Conservation (phyloP, 1,140 invertebrate genomes). For the Neodiprion fabricii region DNA sequence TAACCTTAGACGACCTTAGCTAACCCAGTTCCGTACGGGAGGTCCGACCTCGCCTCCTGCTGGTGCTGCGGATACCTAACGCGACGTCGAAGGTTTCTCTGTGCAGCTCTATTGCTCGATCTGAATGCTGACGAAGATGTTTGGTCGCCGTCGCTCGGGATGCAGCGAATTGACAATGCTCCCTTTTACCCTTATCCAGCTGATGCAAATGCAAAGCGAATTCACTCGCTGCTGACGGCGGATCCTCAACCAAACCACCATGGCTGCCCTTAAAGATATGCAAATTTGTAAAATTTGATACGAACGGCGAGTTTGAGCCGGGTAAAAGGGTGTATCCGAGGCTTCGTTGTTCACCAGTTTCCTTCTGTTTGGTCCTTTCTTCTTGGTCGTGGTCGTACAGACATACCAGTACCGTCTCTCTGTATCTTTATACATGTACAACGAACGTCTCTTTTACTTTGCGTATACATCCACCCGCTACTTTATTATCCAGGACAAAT, state of each 20-base stretch:
- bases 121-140: constrained; percentile 1
- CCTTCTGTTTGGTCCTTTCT: not conserved
- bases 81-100: not conserved
- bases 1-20: not conserved
- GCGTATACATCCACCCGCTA: not conserved
- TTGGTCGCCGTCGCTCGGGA: not conserved
- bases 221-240: not conserved
- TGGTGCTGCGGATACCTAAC: not conserved
- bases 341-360: not conserved
- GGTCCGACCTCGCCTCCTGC: no score
- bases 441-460: not conserved
- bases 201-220: not conserved
- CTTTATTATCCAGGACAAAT: not conserved
- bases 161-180: not conserved
- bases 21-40: not conserved
- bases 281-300: not conserved
- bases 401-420: not conserved
- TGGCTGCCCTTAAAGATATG: not conserved
- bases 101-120: not conserved
- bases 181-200: not conserved
- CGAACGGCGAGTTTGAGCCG: not conserved
- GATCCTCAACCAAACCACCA: not conserved
- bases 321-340: not conserved
- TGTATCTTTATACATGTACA: not conserved
- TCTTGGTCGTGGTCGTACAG: no score